These are phyloP conservation scores for Hypanus sabinus DNA, from an alignment of 2,113 vertebrate species.

Conservation along the genomic window DNA sequence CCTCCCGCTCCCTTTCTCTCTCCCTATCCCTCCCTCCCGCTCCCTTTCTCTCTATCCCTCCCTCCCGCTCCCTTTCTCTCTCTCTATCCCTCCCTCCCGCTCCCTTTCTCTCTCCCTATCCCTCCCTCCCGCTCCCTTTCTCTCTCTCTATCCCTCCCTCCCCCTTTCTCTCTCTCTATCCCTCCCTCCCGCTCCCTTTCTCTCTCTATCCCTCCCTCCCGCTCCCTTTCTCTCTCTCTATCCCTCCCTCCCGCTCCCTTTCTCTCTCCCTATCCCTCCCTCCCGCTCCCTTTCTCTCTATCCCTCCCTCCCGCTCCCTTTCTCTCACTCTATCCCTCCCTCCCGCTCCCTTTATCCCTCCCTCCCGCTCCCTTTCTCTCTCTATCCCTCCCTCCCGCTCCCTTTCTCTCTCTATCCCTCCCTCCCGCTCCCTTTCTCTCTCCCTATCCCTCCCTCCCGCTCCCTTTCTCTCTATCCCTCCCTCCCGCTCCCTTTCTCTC, in stretches of 20 bases:
- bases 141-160: too few species aligned
- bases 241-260: neutral
- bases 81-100: neutral
- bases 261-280: neutral
- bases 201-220: accelerated
- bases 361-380: neutral
- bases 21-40: accelerated
- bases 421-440: neutral
- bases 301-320: neutral
- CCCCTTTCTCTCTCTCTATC: too few species aligned
- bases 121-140: too few species aligned
- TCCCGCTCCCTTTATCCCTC: neutral
- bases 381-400: too few species aligned
- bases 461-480: accelerated
- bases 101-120: neutral
- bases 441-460: too few species aligned
- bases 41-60: neutral
- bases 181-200: accelerated
- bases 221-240: too few species aligned
- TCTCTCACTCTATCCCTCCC: neutral
- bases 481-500: accelerated
- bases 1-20: neutral
- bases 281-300: too few species aligned
- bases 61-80: neutral
- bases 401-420: too few species aligned